Conservation (phyloP, 2,113 vertebrate genomes). For the Theristicus caerulescens region DNA sequence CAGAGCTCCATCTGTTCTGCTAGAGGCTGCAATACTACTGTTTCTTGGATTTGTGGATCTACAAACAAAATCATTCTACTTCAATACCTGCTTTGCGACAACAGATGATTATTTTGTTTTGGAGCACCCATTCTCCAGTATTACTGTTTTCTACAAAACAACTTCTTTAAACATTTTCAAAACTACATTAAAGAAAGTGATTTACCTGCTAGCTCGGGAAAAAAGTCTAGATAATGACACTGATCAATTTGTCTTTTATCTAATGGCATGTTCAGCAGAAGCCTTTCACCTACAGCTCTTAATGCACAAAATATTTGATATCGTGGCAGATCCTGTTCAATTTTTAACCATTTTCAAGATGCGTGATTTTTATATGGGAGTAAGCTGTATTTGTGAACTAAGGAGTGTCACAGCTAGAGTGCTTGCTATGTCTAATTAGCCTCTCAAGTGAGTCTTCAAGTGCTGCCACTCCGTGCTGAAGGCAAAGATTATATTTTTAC, state of each 20-base stretch:
- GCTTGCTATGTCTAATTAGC: background rate
- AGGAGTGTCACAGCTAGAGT: background rate
- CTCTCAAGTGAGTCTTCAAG: background rate
- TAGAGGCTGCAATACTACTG: background rate
- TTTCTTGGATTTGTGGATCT: background rate
- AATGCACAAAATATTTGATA: background rate
- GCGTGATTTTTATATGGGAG: background rate
- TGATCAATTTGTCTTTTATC: background rate
- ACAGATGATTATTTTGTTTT: background rate
- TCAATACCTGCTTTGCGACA: background rate
- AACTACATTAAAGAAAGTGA: background rate
- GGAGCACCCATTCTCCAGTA: background rate
- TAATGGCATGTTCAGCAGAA: background rate
- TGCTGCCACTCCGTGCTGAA: background rate
- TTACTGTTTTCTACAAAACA: background rate
- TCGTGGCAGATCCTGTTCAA: background rate
- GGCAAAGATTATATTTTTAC: background rate
- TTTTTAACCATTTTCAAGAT: background rate
- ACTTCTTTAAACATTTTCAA: background rate
- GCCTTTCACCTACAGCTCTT: background rate
- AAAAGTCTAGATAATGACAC: background rate
- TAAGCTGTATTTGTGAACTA: background rate
- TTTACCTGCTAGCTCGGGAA: background rate
- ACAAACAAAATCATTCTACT: background rate
- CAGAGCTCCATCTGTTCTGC: background rate